A percentile compares a stretch with the other conserved stretches of the same genome.
phyloP scores from a whole-genome alignment of 2,888 invertebrate genomes.

The Physocephala rufipes region DNA sequence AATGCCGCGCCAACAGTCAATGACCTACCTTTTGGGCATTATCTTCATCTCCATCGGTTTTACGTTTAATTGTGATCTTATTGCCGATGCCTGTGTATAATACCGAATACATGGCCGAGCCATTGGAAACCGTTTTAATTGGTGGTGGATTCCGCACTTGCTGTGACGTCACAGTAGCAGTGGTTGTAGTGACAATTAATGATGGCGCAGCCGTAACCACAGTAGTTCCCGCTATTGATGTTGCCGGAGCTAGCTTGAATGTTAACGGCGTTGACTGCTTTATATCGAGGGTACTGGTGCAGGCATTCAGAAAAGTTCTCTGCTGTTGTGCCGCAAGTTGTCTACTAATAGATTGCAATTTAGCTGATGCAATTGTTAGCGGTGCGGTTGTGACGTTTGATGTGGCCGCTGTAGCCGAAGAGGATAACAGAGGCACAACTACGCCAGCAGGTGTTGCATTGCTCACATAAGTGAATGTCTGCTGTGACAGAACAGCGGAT shows the following conservation, averaged over 20 bases:
- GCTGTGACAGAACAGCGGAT: slow-evolving; percentile 17
- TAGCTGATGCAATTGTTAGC: slow-evolving; percentile 48
- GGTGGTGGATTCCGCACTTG: slow-evolving; percentile 55
- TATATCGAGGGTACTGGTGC: slow-evolving; percentile 19
- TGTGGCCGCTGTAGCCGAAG: slow-evolving; percentile 39
- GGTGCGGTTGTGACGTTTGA: slow-evolving; percentile 42
- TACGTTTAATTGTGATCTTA: slow-evolving; percentile 84
- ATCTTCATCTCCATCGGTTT: slow-evolving; percentile 72
- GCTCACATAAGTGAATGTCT: slow-evolving; percentile 43
- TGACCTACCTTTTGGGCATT: slow-evolving; percentile 59
- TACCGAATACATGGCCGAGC: slow-evolving; percentile 77
- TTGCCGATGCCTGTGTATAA: slow-evolving; percentile 83
- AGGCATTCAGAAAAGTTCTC: slow-evolving; percentile 8
- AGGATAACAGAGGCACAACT: slow-evolving; percentile 44
- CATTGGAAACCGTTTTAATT: slow-evolving; percentile 68
- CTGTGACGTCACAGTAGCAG: slow-evolving; percentile 42
- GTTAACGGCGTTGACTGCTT: slow-evolving; percentile 35
- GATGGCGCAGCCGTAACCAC: slow-evolving; percentile 38
- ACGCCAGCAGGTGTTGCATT: slow-evolving; percentile 41
- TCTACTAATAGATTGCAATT: slow-evolving; percentile 46
- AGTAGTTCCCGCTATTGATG: slow-evolving; percentile 34
- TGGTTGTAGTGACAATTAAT: slow-evolving; percentile 36
- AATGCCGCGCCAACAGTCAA: not conserved
- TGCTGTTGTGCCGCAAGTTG: slow-evolving; percentile 44
- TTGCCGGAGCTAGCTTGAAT: slow-evolving; percentile 40